Percentiles rank a stretch among this genome's conserved stretches.
These are phyloP conservation scores for Trinorchestia longiramus DNA, from an alignment of 1,140 invertebrate species.

Conservation along the genomic window DNA sequence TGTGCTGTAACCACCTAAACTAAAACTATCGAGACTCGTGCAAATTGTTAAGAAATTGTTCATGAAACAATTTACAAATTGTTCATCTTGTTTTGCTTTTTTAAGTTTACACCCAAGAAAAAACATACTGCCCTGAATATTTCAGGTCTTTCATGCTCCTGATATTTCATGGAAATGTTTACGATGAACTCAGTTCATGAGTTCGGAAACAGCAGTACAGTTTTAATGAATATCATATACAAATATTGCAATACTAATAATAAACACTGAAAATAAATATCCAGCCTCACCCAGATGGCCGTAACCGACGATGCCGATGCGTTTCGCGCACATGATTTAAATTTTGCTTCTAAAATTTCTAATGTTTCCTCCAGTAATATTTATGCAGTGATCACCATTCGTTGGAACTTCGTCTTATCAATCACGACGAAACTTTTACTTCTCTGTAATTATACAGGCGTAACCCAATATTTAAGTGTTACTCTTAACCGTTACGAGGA, in stretches of 20 bases:
- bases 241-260: neutral
- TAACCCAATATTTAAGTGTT: neutral
- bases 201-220: neutral
- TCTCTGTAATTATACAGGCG: neutral
- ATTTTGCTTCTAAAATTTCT: neutral
- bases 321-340: constrained; percentile 65
- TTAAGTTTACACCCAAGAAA: no score
- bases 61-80: no score
- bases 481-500: neutral
- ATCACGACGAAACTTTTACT: neutral
- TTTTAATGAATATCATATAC: neutral
- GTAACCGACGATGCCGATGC: constrained; percentile 73
- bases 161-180: neutral
- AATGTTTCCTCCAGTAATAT: neutral
- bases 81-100: no score
- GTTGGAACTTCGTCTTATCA: neutral
- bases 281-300: constrained; percentile 72
- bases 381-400: neutral
- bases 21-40: no score
- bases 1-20: no score
- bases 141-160: no score
- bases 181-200: neutral
- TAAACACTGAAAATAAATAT: neutral
- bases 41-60: no score
- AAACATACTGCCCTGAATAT: no score